Conservation (phyloP, 1,140 invertebrate genomes). For the Brachionus manjavacas region DNA sequence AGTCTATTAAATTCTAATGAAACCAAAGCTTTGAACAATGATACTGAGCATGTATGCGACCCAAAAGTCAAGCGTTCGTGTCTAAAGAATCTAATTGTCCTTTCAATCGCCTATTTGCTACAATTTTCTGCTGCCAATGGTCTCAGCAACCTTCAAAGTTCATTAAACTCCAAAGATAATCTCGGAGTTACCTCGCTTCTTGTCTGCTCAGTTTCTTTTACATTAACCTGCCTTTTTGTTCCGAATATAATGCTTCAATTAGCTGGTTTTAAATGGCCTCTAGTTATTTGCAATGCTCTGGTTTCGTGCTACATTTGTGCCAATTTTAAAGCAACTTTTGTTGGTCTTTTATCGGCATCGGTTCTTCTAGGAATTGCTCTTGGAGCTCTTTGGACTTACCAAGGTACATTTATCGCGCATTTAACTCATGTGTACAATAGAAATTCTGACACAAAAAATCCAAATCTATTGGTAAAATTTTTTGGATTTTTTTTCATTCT, state of each 20-base stretch:
- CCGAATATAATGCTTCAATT: not conserved
- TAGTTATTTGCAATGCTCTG: not conserved
- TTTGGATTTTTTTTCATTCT: slow-evolving; percentile 27
- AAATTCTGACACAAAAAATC: not conserved
- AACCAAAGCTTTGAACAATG: not conserved
- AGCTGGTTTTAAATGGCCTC: slow-evolving; percentile 3
- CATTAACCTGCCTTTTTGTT: not conserved
- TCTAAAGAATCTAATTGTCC: slow-evolving; percentile 1
- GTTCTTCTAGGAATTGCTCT: not conserved
- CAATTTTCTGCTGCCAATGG: slow-evolving; percentile 31
- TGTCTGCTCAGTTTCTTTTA: not conserved
- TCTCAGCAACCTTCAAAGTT: slow-evolving; percentile 12
- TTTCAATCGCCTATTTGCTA: not conserved
- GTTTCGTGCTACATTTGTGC: not conserved
- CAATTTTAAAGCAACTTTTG: not conserved
- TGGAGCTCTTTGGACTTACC: not conserved
- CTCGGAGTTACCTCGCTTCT: not conserved
- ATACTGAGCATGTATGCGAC: not conserved
- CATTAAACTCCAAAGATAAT: slow-evolving; percentile 11
- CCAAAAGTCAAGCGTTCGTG: not conserved
- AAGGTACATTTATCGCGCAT: slow-evolving; percentile 1
- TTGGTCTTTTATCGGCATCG: not conserved
- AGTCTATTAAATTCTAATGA: not conserved
- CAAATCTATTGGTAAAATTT: slow-evolving; percentile 23
- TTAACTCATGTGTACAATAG: not conserved